These are phyloP conservation scores for Trichopoda pennipes DNA, from an alignment of 2,888 invertebrate species.

Conservation along the genomic window DNA sequence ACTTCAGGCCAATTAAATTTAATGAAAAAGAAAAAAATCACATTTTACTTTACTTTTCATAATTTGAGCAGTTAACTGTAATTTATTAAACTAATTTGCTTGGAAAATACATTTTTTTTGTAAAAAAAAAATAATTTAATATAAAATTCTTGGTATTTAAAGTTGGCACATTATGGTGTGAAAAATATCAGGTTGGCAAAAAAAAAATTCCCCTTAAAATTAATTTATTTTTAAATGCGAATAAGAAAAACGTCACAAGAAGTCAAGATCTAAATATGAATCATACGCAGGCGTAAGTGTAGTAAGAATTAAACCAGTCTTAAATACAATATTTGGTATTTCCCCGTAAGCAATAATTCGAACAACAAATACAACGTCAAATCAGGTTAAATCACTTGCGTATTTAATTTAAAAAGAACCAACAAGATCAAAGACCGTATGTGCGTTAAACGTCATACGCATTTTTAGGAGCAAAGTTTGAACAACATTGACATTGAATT, in stretches of 20 bases:
- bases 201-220: slow-evolving; percentile 44
- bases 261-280: background rate
- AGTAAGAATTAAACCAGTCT: slow-evolving; percentile 34
- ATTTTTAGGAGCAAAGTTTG: slow-evolving; percentile 21
- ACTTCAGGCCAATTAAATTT: too few species aligned
- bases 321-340: slow-evolving; percentile 20
- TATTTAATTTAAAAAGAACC: background rate
- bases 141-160: slow-evolving; percentile 8
- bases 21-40: background rate
- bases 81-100: slow-evolving; percentile 10
- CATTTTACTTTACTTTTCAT: background rate
- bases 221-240: slow-evolving; percentile 7
- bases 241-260: slow-evolving; percentile 14
- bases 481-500: slow-evolving; percentile 42
- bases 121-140: background rate
- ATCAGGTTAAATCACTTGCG: slow-evolving; percentile 12
- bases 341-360: slow-evolving; percentile 25
- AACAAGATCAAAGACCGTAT: background rate
- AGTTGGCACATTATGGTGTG: background rate
- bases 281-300: slow-evolving; percentile 4
- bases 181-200: background rate
- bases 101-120: background rate
- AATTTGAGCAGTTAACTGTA: background rate
- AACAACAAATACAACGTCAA: background rate
- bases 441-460: slow-evolving; percentile 7